Base-by-base conservation (phyloP, 2,113 vertebrate species). In the Ramphastos sulfuratus region DNA sequence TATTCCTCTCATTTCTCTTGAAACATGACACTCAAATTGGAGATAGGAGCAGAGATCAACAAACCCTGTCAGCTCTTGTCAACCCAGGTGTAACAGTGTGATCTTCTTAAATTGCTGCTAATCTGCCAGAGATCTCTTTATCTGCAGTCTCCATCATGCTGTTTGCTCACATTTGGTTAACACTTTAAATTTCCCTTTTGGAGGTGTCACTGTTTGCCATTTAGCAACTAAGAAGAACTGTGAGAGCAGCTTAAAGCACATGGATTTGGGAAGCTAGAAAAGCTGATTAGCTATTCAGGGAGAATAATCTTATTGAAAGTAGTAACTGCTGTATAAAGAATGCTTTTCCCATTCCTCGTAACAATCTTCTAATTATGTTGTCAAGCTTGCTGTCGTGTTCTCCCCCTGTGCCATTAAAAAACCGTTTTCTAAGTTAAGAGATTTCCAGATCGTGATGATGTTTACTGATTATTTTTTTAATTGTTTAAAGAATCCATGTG, bases 311-410 rank as follows among this genome's bases (percentile, higher is more conserved):
- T 97, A 97, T 95, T 97, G 97, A 95, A 97, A 96, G 96, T 97
- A 92, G 97, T 93, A 96, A 96, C 97, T 96, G 97, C 97, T 93
- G 96, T 92, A 94, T 94, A 97, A 96, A 97, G 97, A 97, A 97
- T 94, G 97, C 97, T 97, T 96, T 97, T 97, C 96, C 97, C 96
- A 96, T 97, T 96, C 96, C 96, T 95, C 72, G 82, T 96, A 97
- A 98, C 97, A 98, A 95, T 98, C 97, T 98, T 97, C 98, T 98
- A 98, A 98, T 98, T 98, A 98, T 97, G 97, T 97, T 98, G 98
- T 98, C 98, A 98, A 94, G 96, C 95, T 96, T 93, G 94, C 97
- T 95, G 97, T 96, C 95, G 97, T 95, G 96, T 96, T 96, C 97
- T 97, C 96, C 96, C 95, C 96, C 97, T 96, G 94, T 94, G 97